Base-by-base conservation (phyloP, 2,113 vertebrate species). In the Myotis brandtii region DNA sequence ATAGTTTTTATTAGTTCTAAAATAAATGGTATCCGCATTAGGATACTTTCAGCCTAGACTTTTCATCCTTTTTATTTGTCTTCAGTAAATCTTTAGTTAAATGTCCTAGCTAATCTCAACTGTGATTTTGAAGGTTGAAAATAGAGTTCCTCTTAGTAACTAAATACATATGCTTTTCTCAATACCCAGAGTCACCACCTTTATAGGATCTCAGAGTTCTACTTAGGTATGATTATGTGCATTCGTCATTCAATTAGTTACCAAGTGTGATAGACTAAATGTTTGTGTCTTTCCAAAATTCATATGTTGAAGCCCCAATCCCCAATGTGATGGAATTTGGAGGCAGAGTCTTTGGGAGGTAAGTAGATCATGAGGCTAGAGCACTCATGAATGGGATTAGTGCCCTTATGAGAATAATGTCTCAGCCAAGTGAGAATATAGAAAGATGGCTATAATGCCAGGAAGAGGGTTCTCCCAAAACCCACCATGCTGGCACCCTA, bases 1-100 rank as follows among this genome's bases (percentile, higher is more conserved):
- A 90, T 52, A 81, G 59, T 56, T 94, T 95, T 89, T 70, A 66
- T 93, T 84, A 90, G 6, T 70, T 94, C 21, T 56, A 86, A 95
- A 96, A 72, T 85, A 88, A 96, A 50, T 91, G 9, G 20, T 11
- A 25, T 94, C 14, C 40, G 43, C 72, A 62, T 87, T 75, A 75
- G 69, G 30, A 30, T 80, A 79, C 82, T 91, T 93, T 90, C 25
- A 88, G 50, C 17, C 6, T 72, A 34, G 43, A 75, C 56, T 80
- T 94, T 69, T 48, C 59, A 79, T 79, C 7, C 1, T 79, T 6
- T 86, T 30, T 64, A 9, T 95, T 89, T 92, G 40, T 32, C 32
- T 59, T 67, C n/a, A 82, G 40, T 13, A 76, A 79, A 50, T 75
- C 30, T 62, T 5, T 17, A 54, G 18, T 77, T 81, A 92, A 86